Evolutionary conservation across 2,113 vertebrate genomes (phyloP).

Genomic region (Phainopepla nitens): DNA sequence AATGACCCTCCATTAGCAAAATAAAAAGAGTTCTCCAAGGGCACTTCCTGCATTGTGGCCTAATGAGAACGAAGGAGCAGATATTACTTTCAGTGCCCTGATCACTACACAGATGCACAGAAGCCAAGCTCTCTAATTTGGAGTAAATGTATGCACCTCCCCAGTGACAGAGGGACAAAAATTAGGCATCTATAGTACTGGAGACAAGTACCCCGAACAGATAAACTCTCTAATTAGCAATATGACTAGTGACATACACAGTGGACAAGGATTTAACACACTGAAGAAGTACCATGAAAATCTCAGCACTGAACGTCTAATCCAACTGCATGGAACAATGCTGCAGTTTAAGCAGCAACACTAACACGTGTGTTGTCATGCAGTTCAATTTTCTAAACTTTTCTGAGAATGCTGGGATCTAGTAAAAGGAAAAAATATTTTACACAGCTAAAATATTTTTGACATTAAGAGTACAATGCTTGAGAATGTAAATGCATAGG

Average conservation of each 20-base stretch:
- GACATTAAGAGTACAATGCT: neutral
- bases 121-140: neutral
- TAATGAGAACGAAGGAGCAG: neutral
- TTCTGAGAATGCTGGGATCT: neutral
- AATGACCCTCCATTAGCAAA: neutral
- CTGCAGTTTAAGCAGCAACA: neutral
- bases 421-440: neutral
- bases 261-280: neutral
- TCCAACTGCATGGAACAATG: neutral
- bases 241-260: neutral
- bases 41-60: neutral
- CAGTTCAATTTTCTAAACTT: neutral
- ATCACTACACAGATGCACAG: neutral
- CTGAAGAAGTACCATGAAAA: neutral
- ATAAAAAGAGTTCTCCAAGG: neutral
- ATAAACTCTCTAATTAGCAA: neutral
- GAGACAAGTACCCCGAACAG: neutral
- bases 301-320: neutral
- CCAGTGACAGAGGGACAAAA: neutral
- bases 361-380: neutral
- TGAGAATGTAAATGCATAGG: neutral
- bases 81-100: neutral
- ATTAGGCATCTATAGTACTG: neutral
- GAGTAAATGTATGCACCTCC: neutral
- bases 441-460: neutral